phyloP scores from a whole-genome alignment of 2,888 invertebrate species.

The Seira musarum region DNA sequence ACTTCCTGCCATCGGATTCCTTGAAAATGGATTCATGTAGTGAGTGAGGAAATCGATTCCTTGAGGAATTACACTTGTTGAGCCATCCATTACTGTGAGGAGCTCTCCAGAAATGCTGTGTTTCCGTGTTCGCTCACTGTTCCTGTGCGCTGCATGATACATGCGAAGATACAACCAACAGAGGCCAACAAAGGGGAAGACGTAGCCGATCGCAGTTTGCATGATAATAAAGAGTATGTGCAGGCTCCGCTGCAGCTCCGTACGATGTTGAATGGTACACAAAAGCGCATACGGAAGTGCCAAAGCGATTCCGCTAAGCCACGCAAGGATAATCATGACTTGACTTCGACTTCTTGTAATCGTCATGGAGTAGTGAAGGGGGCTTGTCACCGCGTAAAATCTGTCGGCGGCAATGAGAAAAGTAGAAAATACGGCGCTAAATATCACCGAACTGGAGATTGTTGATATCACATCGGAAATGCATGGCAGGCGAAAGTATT shows the following conservation, averaged over 20 bases:
- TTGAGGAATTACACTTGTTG: conserved; percentile 69
- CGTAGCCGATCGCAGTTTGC: conserved; percentile 73
- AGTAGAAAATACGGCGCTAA: conserved; percentile 74
- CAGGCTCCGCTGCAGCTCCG: conserved; percentile 70
- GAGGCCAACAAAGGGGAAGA: conserved; percentile 74
- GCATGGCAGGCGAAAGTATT: conserved; percentile 67
- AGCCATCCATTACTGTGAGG: conserved; percentile 69
- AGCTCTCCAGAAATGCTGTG: conserved; percentile 72
- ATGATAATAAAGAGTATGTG: conserved; percentile 71
- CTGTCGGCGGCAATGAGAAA: conserved; percentile 75
- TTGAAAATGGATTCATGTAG: conserved; percentile 69
- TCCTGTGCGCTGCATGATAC: conserved; percentile 74
- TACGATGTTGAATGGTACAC: conserved; percentile 68
- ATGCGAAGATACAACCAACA: conserved; percentile 74
- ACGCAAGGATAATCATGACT: conserved; percentile 72
- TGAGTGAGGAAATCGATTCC: conserved; percentile 70
- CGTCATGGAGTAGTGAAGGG: conserved; percentile 75
- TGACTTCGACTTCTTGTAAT: conserved; percentile 73
- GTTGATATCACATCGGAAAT: conserved; percentile 72
- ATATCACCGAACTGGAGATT: conserved; percentile 73
- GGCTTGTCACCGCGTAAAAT: conserved; percentile 74
- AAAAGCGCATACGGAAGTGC: conserved; percentile 71
- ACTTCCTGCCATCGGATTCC: conserved; percentile 68
- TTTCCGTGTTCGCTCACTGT: conserved; percentile 74
- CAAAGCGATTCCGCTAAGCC: conserved; percentile 72